Evolutionary conservation across 2,888 invertebrate genomes (phyloP).

Genomic region (Beris chalybata): DNA sequence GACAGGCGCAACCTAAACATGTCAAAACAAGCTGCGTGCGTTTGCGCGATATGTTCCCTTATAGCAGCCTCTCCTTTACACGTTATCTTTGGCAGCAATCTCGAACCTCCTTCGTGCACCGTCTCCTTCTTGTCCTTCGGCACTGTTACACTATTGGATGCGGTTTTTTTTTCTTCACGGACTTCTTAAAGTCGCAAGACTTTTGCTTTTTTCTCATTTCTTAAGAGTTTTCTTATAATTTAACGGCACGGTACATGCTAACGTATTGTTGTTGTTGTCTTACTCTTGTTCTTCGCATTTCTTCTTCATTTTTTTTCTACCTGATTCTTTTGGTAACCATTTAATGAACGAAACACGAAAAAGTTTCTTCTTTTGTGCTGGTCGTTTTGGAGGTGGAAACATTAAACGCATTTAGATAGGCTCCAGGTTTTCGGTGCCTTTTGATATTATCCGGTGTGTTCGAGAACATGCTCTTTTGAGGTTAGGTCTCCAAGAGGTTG

Average conservation of each 20-base stretch:
- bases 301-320: conserved; percentile 28
- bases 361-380: conserved; percentile 21
- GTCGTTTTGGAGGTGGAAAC: conserved; percentile 34
- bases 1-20: conserved; percentile 59
- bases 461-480: conserved; percentile 33
- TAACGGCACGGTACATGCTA: neutral
- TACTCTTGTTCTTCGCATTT: conserved; percentile 33
- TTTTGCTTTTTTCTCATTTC: conserved; percentile 10
- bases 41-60: conserved; percentile 41
- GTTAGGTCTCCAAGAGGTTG: conserved; percentile 29
- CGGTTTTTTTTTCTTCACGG: neutral
- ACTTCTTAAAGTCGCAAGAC: neutral
- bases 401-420: conserved; percentile 36
- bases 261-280: neutral
- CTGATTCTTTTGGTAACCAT: conserved; percentile 34
- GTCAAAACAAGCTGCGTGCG: conserved; percentile 55
- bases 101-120: conserved; percentile 3
- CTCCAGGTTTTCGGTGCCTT: conserved; percentile 36
- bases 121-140: conserved; percentile 17
- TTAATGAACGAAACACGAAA: conserved; percentile 43
- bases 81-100: conserved; percentile 15
- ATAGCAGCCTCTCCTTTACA: conserved; percentile 7
- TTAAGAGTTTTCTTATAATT: conserved; percentile 5
- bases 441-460: conserved; percentile 32
- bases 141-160: conserved; percentile 3